These are phyloP conservation scores for Octodon degus DNA, from an alignment of 2,113 vertebrate species.

Conservation along the genomic window DNA sequence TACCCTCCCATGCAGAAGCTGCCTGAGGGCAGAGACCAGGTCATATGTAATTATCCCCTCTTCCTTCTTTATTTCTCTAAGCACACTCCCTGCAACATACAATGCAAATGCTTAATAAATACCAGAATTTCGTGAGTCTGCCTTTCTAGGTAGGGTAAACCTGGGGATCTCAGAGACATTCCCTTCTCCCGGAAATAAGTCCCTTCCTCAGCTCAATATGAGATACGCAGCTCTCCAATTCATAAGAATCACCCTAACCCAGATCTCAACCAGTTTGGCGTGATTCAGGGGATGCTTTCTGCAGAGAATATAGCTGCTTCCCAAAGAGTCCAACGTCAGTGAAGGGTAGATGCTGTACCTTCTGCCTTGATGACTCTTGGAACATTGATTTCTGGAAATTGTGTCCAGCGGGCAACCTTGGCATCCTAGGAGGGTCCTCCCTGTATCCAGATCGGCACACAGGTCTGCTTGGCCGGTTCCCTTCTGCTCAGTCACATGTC, in stretches of 20 bases:
- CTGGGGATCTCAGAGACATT: background rate
- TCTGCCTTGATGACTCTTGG: too few relatives aligned
- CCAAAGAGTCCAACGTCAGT: background rate
- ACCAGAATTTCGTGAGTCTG: background rate
- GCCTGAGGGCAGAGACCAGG: background rate
- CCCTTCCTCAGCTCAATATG: background rate
- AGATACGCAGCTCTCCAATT: background rate
- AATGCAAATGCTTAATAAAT: background rate
- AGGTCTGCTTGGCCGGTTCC: background rate
- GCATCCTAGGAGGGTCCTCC: background rate
- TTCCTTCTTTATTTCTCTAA: background rate
- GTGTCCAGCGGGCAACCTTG: background rate
- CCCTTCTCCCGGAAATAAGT: background rate
- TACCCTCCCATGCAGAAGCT: background rate
- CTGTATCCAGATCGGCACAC: background rate
- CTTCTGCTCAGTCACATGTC: background rate
- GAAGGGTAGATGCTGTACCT: background rate
- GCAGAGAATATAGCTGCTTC: background rate
- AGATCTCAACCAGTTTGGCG: background rate
- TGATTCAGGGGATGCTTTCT: background rate
- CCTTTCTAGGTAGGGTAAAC: background rate
- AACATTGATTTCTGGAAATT: background rate
- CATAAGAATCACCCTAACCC: background rate
- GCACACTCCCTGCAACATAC: background rate
- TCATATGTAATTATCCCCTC: background rate